phyloP scores from a whole-genome alignment of 2,113 vertebrate genomes.

The Tyto alba region DNA sequence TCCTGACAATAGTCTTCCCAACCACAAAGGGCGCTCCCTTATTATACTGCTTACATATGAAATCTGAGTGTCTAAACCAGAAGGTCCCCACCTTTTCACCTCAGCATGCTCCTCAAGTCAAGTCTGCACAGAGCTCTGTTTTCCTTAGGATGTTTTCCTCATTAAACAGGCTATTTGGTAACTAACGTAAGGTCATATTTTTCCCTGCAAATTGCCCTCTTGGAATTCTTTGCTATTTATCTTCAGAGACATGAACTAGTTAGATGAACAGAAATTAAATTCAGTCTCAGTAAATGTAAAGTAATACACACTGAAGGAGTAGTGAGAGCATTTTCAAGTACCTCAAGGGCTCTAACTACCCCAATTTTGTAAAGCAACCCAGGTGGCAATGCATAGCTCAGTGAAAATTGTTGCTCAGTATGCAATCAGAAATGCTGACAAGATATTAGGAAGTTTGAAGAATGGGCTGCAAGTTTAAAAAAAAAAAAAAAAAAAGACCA shows the following conservation, averaged over 20 bases:
- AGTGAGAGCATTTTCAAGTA: background rate
- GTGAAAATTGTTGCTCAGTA: background rate
- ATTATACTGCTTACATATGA: background rate
- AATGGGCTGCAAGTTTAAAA: background rate
- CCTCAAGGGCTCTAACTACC: background rate
- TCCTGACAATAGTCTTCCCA: background rate
- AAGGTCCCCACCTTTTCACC: background rate
- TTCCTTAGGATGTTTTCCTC: background rate
- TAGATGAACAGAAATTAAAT: conserved; percentile 14
- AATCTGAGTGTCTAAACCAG: background rate
- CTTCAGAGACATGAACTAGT: background rate
- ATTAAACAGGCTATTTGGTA: background rate
- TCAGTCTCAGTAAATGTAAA: background rate
- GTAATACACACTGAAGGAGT: background rate
- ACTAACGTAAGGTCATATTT: background rate
- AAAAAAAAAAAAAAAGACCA: background rate
- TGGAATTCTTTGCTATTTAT: background rate
- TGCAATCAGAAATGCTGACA: background rate
- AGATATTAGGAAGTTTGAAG: background rate
- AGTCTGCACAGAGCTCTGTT: background rate
- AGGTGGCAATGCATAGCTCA: background rate
- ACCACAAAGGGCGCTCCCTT: background rate
- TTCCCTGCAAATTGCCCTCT: background rate
- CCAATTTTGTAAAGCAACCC: background rate
- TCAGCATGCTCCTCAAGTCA: background rate